Conservation (phyloP, 2,113 vertebrate species). For the Megaptera novaeangliae region DNA sequence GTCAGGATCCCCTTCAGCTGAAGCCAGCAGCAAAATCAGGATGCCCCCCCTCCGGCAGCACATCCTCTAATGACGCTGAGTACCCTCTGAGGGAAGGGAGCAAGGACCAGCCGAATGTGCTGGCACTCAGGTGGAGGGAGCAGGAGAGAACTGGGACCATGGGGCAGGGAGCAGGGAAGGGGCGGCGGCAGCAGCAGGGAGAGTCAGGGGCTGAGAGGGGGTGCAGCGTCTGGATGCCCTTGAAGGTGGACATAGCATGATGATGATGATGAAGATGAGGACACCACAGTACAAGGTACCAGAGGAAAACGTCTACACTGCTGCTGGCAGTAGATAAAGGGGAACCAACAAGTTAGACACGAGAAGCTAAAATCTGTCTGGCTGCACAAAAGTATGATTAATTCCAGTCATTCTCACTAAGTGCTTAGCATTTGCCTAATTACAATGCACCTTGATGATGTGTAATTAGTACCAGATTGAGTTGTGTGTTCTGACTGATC, state of each 20-base stretch:
- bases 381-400: neutral
- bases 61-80: neutral
- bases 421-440: neutral
- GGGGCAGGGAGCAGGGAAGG: neutral
- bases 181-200: neutral
- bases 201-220: neutral
- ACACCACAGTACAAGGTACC: neutral
- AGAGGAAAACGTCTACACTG: neutral
- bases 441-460: accelerated
- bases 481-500: neutral
- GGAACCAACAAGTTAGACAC: neutral
- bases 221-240: neutral
- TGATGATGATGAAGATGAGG: neutral
- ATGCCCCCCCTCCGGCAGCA: accelerated
- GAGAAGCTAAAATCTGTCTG: neutral
- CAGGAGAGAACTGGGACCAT: neutral
- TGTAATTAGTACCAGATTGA: neutral
- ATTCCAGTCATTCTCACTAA: neutral
- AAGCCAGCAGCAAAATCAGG: neutral
- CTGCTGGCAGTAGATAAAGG: neutral
- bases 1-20: neutral
- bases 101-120: neutral
- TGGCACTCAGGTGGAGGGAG: neutral
- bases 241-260: neutral
- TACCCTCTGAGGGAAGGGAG: neutral